These are phyloP conservation scores for Calyptommatus sinebrachiatus DNA, from an alignment of 2,113 vertebrate species.

Conservation along the genomic window DNA sequence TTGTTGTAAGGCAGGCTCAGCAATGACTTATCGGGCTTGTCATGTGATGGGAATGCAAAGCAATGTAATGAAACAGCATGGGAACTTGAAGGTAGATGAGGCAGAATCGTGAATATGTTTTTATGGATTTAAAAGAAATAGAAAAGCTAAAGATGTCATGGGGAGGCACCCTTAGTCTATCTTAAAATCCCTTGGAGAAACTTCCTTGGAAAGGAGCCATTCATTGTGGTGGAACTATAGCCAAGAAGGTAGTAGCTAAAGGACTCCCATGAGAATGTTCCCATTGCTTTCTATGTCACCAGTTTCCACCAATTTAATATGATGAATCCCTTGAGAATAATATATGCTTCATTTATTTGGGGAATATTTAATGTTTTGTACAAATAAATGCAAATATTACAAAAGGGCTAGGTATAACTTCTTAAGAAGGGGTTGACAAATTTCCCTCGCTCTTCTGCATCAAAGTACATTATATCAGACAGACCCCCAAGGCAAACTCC, in stretches of 20 bases:
- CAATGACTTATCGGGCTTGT: no score
- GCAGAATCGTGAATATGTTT: no score
- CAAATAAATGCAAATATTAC: slow-evolving; percentile 51
- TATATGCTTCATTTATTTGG: slow-evolving; percentile 45
- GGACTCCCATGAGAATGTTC: background rate
- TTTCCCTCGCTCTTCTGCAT: slow-evolving; percentile 66
- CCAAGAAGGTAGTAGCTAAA: background rate
- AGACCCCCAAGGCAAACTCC: slow-evolving; percentile 64
- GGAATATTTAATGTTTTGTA: slow-evolving; percentile 45
- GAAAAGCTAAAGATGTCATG: no score
- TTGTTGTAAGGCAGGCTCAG: no score
- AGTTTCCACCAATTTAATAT: slow-evolving; percentile 3
- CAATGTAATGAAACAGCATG: no score
- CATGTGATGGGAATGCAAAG: no score
- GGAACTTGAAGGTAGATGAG: no score
- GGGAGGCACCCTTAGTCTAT: no score
- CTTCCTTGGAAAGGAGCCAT: background rate
- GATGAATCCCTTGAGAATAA: slow-evolving; percentile 26
- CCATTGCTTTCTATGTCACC: background rate
- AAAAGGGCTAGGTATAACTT: slow-evolving; percentile 45
- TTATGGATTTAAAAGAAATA: no score
- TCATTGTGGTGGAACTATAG: background rate
- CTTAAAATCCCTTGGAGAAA: no score
- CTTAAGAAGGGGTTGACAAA: slow-evolving; percentile 61
- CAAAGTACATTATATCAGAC: slow-evolving; percentile 65